phyloP scores from a whole-genome alignment of 2,797 vertebrate genomes.

The Tragopan temminckii region DNA sequence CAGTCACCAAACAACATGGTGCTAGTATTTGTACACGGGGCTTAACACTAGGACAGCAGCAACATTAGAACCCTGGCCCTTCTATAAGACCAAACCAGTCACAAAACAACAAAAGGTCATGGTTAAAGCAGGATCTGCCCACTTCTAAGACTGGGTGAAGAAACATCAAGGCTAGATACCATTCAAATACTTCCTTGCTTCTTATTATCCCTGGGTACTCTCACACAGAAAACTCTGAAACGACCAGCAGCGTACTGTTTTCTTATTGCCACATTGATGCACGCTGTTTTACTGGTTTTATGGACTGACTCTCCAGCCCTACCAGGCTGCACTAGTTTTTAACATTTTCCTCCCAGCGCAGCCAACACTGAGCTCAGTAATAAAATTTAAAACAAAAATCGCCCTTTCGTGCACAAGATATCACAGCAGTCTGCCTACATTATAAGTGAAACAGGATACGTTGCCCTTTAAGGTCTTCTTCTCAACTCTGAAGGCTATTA shows the following conservation, averaged over 20 bases:
- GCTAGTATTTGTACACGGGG: background rate
- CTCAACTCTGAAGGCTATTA: background rate
- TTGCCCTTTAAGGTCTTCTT: background rate
- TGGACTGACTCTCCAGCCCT: background rate
- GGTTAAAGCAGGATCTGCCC: background rate
- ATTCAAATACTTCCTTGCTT: background rate
- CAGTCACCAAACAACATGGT: background rate
- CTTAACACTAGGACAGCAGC: background rate
- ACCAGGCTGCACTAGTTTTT: background rate
- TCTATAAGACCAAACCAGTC: background rate
- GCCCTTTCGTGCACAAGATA: background rate
- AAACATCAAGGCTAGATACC: background rate
- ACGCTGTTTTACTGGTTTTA: accelerated
- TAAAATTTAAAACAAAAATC: background rate
- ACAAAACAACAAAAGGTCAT: background rate
- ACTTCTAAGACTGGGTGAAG: background rate
- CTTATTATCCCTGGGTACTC: background rate
- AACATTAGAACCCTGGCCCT: background rate
- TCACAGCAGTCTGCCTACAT: background rate
- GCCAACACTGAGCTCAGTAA: background rate
- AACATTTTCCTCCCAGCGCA: background rate
- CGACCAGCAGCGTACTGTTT: background rate
- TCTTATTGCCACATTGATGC: background rate
- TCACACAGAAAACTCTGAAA: background rate
- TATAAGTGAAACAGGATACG: background rate